A percentile compares a stretch with the other conserved stretches of the same genome.
These are phyloP conservation scores for Pseudomyrmex gracilis DNA, from an alignment of 1,140 invertebrate genomes.

Conservation along the genomic window DNA sequence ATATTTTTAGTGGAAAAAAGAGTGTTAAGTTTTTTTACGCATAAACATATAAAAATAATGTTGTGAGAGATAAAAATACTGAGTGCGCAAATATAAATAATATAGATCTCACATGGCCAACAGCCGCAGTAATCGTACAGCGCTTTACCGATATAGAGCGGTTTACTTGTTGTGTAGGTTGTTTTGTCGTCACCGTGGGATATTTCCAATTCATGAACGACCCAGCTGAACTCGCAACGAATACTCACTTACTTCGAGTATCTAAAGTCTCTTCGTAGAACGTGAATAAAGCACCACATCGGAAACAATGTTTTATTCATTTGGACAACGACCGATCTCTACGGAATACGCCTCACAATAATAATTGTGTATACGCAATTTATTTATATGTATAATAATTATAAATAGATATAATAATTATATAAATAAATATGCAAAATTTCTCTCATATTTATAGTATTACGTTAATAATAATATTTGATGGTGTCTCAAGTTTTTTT, in stretches of 20 bases:
- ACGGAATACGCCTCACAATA: constrained; percentile 16
- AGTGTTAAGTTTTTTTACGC: neutral
- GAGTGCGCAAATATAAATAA: constrained; percentile 25
- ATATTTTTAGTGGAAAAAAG: neutral
- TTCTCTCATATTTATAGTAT: too few relatives aligned
- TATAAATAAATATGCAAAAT: neutral
- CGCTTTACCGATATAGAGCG: constrained; percentile 66
- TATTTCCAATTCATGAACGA: constrained; percentile 84
- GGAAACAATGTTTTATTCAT: constrained; percentile 56
- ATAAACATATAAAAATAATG: too few relatives aligned
- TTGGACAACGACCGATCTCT: constrained; percentile 43
- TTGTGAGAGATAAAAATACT: neutral
- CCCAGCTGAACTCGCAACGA: constrained; percentile 67
- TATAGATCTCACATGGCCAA: constrained; percentile 34
- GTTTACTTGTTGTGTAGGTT: constrained; percentile 82
- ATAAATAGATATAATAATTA: constrained; percentile 6
- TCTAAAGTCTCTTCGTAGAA: constrained; percentile 46
- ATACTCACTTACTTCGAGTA: constrained; percentile 53
- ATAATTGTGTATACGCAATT: constrained; percentile 6
- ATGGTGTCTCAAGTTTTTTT: neutral
- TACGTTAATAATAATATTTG: too few relatives aligned
- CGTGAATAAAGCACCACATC: constrained; percentile 47
- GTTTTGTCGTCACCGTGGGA: constrained; percentile 79
- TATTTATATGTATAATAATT: neutral
- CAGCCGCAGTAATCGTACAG: constrained; percentile 50